Conservation (phyloP, 2,888 invertebrate genomes). For the Mesodorylaimus sp. region DNA sequence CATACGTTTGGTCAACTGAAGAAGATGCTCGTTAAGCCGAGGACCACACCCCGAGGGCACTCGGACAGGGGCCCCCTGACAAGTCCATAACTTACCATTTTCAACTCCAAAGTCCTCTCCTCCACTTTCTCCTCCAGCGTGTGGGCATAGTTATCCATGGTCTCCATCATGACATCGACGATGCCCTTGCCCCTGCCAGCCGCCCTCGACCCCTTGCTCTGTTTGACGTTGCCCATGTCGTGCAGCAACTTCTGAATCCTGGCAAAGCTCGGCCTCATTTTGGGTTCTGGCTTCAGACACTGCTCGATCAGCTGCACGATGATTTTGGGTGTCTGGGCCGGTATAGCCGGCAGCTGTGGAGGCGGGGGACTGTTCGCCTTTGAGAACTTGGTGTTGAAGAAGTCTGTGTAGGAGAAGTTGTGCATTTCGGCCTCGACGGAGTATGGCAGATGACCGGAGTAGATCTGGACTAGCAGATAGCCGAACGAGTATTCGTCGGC, state of each 20-base stretch:
- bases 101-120: neutral
- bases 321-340: neutral
- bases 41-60: no score
- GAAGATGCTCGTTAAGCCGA: no score
- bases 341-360: no score
- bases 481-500: neutral
- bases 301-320: neutral
- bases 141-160: neutral
- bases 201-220: no score
- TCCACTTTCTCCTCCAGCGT: neutral
- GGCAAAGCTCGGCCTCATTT: no score
- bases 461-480: neutral
- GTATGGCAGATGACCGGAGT: neutral
- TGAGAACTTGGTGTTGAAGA: neutral
- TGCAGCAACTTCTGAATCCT: no score
- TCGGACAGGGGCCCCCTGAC: no score
- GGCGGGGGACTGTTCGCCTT: neutral
- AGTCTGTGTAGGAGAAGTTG: neutral
- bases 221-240: no score
- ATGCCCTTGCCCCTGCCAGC: neutral
- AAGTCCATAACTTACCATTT: neutral
- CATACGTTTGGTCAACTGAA: slow-evolving; percentile 10
- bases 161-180: slow-evolving; percentile 1
- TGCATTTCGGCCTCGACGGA: neutral
- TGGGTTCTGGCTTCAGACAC: neutral